Conservation (phyloP, 1,140 invertebrate genomes). For the Rhagoletis pomonella region DNA sequence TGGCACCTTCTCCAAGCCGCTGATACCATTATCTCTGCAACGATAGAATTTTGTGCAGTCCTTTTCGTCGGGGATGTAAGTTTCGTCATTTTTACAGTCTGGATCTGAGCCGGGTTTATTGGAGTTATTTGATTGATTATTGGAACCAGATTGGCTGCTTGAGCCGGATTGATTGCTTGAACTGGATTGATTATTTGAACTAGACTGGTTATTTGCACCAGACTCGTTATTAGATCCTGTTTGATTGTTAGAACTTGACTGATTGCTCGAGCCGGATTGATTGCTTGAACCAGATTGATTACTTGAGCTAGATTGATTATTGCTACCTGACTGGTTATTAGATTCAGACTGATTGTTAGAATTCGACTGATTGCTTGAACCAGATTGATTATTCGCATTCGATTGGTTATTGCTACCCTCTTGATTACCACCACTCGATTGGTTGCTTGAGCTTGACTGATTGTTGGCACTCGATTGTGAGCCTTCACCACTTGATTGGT, state of each 20-base stretch:
- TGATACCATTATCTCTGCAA: slow-evolving; percentile 78
- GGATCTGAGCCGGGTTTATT: slow-evolving; percentile 57
- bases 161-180: slow-evolving; percentile 58
- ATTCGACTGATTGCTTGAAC: slow-evolving; percentile 53
- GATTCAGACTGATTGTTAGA: slow-evolving; percentile 57
- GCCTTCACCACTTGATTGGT: slow-evolving; percentile 42
- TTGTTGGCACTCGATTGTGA: slow-evolving; percentile 50
- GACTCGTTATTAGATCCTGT: slow-evolving; percentile 58
- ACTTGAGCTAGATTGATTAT: slow-evolving; percentile 7
- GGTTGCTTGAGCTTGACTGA: slow-evolving; percentile 58
- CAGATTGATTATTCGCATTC: too few species aligned
- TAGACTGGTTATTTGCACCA: slow-evolving; percentile 53
- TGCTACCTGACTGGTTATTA: slow-evolving; percentile 22
- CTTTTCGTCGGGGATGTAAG: slow-evolving; percentile 70
- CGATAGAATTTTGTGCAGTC: slow-evolving; percentile 80
- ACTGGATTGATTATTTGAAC: slow-evolving; percentile 54
- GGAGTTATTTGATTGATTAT: slow-evolving; percentile 33
- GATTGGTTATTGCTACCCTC: not conserved
- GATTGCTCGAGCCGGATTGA: slow-evolving; percentile 53
- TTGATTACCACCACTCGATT: slow-evolving; percentile 56
- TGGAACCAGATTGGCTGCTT: slow-evolving; percentile 1
- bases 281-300: slow-evolving; percentile 49
- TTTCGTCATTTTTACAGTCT: slow-evolving; percentile 76
- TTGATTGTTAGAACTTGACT: slow-evolving; percentile 54
- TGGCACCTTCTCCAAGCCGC: slow-evolving; percentile 76